Evolutionary conservation across 92 coral and sea anemone genomes (phyloP).

Genomic region (Desmophyllum pertusum): DNA sequence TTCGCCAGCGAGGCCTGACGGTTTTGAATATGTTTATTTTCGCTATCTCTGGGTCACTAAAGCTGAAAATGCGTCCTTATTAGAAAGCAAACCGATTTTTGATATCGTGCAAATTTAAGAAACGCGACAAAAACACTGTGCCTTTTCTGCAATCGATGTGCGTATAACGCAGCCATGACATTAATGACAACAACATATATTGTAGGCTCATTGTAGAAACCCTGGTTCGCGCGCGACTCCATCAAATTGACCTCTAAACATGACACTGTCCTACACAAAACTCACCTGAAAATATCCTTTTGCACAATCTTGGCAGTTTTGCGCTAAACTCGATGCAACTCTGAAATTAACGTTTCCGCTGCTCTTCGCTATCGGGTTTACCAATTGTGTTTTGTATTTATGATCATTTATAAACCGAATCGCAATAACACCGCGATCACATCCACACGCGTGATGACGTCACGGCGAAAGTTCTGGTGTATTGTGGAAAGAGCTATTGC

Average conservation of each 20-base stretch:
- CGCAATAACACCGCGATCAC: constrained; percentile 5
- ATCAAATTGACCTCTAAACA: not conserved
- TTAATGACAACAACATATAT: not conserved
- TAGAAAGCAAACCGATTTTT: not conserved
- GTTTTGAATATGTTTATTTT: not conserved
- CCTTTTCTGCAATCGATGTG: not conserved
- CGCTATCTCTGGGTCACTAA: not conserved
- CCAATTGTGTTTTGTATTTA: not conserved
- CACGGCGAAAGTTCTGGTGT: constrained; percentile 37
- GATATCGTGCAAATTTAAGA: not conserved
- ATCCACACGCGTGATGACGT: constrained; percentile 26
- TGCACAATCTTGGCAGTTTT: constrained; percentile 28
- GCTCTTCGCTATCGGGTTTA: not conserved
- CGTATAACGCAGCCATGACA: not conserved
- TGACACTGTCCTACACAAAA: not conserved
- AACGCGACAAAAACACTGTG: not conserved
- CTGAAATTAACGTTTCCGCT: not conserved
- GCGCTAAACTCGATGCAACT: not conserved
- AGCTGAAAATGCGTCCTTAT: not conserved
- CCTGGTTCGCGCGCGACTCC: not conserved
- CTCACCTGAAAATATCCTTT: constrained; percentile 20
- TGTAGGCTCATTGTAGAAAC: too few relatives aligned
- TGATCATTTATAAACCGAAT: not conserved
- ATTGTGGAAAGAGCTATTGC: not conserved
- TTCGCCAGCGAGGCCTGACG: too few relatives aligned